Evolutionary conservation across 1,140 invertebrate species (phyloP).

Genomic region (Rhizoglyphus robini): DNA sequence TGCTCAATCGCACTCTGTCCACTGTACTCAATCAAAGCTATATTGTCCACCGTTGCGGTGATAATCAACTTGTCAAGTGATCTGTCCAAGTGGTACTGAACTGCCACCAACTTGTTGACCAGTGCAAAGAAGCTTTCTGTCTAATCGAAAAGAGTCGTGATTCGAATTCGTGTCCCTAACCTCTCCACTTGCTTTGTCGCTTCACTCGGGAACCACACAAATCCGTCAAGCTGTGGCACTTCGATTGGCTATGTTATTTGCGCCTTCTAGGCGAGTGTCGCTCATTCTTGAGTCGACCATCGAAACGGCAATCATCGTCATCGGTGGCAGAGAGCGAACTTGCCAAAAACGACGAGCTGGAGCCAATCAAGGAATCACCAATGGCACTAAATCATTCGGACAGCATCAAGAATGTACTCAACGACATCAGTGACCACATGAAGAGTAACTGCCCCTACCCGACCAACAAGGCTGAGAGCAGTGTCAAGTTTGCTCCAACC

Average conservation of each 20-base stretch:
- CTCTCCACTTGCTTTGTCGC: too few species aligned
- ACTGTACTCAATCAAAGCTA: too few species aligned
- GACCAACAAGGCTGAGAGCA: neutral
- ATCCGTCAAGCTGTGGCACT: slow-evolving; percentile 20
- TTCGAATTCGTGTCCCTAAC: too few species aligned
- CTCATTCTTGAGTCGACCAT: slow-evolving; percentile 8
- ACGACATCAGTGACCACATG: neutral
- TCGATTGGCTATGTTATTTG: slow-evolving; percentile 20
- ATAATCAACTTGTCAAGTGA: too few species aligned
- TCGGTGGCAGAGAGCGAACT: neutral
- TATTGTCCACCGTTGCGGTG: too few species aligned
- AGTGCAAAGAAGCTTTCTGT: too few species aligned
- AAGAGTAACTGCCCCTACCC: neutral
- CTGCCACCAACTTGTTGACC: too few species aligned
- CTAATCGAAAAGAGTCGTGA: too few species aligned
- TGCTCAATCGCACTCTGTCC: too few species aligned
- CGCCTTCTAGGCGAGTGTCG: slow-evolving; percentile 22
- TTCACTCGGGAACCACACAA: too few species aligned
- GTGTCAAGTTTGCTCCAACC: neutral
- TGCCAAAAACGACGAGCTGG: neutral
- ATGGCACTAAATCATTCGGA: neutral
- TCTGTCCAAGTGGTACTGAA: too few species aligned
- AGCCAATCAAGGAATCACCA: neutral
- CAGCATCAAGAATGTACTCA: neutral
- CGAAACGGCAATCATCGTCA: neutral